Base-by-base conservation (phyloP, 2,888 invertebrate genomes). In the Orgyia antiqua region DNA sequence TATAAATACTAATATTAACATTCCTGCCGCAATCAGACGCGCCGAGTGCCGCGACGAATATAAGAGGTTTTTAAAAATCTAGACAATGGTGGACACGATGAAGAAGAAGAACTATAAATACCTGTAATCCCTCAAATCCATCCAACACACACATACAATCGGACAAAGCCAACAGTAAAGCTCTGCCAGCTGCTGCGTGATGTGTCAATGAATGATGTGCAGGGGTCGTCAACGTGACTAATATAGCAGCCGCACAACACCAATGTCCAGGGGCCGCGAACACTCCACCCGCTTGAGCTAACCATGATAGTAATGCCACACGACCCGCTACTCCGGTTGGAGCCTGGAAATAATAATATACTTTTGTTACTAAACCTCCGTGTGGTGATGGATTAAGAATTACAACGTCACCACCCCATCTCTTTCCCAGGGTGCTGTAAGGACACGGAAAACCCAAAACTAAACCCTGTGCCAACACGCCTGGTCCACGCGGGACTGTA, bases 321-420 rank as follows among this genome's bases (percentile, higher is more conserved):
- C 83, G 68, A 0, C 73, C 75, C 0, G 72, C 62, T 0, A 76
- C 41, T 0, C 86, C 86, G 0, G 79, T 79, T 0, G 58, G 39
- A 0, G 80, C 68, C 86, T 84, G 49, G 0, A 27, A 17, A 13
- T 2, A n/a, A 12, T 4, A 4, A 20, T 7, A 13, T 10, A 10
- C 9, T 13, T 27, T 17, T 17, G 6, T 20, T 6, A 15, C 15
- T 3, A n/a, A n/a, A n/a, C 6, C 4, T 15, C n/a, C n/a, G n/a
- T n/a, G n/a, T n/a, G n/a, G n/a, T n/a, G n/a, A n/a, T n/a, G n/a
- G n/a, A n/a, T n/a, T n/a, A n/a, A n/a, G n/a, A n/a, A n/a, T n/a
- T n/a, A n/a, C n/a, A n/a, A n/a, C n/a, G n/a, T n/a, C n/a, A n/a
- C n/a, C n/a, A n/a, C n/a, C n/a, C n/a, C n/a, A n/a, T n/a, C n/a